A percentile compares a stretch with the other conserved stretches of the same genome.
phyloP scores from a whole-genome alignment of 2,113 vertebrate species.

The Clupea harengus region DNA sequence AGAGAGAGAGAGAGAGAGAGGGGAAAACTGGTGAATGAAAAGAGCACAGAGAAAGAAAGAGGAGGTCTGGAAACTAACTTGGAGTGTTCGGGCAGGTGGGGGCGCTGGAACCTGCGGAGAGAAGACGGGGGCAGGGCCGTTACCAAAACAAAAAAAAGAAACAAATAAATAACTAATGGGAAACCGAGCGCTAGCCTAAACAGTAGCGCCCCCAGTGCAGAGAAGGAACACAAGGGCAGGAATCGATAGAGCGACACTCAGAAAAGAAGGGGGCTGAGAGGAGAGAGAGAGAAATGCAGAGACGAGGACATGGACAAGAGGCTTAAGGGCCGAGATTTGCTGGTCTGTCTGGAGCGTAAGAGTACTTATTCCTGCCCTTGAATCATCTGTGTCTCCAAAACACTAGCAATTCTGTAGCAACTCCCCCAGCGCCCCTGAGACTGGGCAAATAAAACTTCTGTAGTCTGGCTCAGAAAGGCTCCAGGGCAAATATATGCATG shows the following conservation, averaged over 20 bases:
- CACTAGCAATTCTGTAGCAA: not conserved
- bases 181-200: not conserved
- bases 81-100: slow-evolving; percentile 90
- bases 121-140: slow-evolving; percentile 65
- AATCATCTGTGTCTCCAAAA: not conserved
- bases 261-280: not conserved
- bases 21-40: not conserved
- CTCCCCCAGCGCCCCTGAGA: not conserved
- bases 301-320: slow-evolving; percentile 11
- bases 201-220: slow-evolving; percentile 18
- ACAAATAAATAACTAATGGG: slow-evolving; percentile 26
- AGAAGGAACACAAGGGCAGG: no score
- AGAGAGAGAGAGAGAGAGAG: slow-evolving; percentile 5
- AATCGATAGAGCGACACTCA: no score
- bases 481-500: slow-evolving; percentile 1
- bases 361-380: not conserved
- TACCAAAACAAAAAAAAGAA: slow-evolving; percentile 4
- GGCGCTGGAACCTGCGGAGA: slow-evolving; percentile 90
- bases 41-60: slow-evolving; percentile 35
- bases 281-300: slow-evolving; percentile 40
- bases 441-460: not conserved
- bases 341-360: not conserved
- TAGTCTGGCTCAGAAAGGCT: not conserved
- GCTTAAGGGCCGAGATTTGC: not conserved
- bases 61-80: slow-evolving; percentile 90